Percentiles rank a stretch among this genome's conserved stretches.
These are phyloP conservation scores for Cryptocephalus moraei DNA, from an alignment of 2,888 invertebrate genomes.

Conservation along the genomic window DNA sequence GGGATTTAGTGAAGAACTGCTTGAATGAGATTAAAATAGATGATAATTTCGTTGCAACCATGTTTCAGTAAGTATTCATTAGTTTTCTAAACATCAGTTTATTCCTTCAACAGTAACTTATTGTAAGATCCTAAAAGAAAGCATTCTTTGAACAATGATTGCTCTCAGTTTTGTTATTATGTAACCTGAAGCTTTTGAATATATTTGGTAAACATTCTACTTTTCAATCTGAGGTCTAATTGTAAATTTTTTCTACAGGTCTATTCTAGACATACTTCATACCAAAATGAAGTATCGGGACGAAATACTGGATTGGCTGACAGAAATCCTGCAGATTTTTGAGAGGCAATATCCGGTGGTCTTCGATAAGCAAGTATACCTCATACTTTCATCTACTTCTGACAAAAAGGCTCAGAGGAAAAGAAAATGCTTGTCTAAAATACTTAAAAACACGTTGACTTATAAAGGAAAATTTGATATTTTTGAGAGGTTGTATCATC, in stretches of 20 bases:
- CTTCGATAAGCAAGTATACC: conserved; percentile 59
- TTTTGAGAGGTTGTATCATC: conserved; percentile 64
- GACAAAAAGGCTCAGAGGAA: conserved; percentile 11
- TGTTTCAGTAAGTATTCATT: conserved; percentile 45
- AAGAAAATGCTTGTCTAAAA: conserved; percentile 22
- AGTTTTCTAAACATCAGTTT: no score
- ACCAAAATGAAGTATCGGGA: conserved; percentile 9
- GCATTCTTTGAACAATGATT: no score
- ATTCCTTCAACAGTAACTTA: no score
- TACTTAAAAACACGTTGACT: conserved; percentile 21
- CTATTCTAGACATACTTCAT: no score
- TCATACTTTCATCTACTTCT: conserved; percentile 36
- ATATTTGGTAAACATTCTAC: no score
- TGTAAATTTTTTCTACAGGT: no score
- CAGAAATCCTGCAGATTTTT: conserved; percentile 45
- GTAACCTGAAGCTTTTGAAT: no score
- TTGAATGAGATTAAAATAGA: conserved; percentile 51
- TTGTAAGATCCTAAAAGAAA: no score
- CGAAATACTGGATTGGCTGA: conserved; percentile 24
- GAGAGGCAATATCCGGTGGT: conserved; percentile 61
- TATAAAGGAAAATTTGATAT: conserved; percentile 34
- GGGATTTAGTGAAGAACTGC: conserved; percentile 46
- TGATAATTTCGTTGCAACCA: conserved; percentile 41
- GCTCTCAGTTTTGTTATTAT: no score
- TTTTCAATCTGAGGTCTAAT: no score